Base-by-base conservation (phyloP, 2,113 vertebrate genomes). In the Anthoscopus minutus region DNA sequence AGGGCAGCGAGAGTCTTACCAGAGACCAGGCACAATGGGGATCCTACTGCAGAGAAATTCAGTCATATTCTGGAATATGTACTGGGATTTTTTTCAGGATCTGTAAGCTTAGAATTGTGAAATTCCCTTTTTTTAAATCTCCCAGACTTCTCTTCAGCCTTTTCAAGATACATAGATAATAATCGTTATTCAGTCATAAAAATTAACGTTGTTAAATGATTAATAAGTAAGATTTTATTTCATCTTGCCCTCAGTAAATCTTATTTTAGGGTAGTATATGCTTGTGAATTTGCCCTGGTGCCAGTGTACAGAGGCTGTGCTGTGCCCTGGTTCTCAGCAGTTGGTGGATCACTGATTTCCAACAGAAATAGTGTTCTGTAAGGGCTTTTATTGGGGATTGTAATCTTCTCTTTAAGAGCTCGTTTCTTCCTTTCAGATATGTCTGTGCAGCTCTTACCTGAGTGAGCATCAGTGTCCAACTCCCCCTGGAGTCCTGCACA, bases 61-160 rank as follows among this genome's bases (percentile, higher is more conserved):
- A 73, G 28, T 15, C 22, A 6, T 45, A 12, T 61, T 76, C 20
- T 88, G 81, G 27, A 57, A 66, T 53, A 31, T 15, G 8, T 42
- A 2, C 20, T 7, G 3, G n/a, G 19, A 2, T 1, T 25, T 50
- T 24, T 4, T 5, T 6, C 25, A 15, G 6, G 58, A 37, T 66
- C 9, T 4, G 72, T 89, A 53, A 40, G 20, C 7, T 70, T 37
- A 37, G 21, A 83, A 47, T 61, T 38, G 16, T 54, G 38, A 70
- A 42, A 66, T 50, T 70, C 25, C 7, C 11, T 8, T 24, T 27
- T n/a, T 73, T 62, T 21, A 47, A 58, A 48, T 38, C 24, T 76
- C 4, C 0, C 0, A 56, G 15, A 7, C 9, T 61, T 61, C 11
- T 65, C 84, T 61, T 62, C 61, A 74, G 30, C 42, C 18, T 86